These are phyloP conservation scores for Martes martes DNA, from an alignment of 2,113 vertebrate species.

Conservation along the genomic window DNA sequence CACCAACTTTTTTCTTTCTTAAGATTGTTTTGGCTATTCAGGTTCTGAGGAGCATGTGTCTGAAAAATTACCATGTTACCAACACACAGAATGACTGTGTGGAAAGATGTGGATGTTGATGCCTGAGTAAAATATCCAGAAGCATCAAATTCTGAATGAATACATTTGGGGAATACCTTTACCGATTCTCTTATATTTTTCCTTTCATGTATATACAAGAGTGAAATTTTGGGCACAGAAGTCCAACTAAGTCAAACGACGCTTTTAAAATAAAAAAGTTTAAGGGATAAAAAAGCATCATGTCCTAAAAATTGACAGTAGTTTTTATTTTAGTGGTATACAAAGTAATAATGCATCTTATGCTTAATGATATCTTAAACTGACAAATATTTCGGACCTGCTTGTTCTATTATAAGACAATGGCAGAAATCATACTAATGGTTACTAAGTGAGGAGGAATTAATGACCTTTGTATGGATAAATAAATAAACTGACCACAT, in stretches of 20 bases:
- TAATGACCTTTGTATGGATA: neutral
- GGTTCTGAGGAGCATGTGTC: neutral
- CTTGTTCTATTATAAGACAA: neutral
- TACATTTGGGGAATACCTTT: neutral
- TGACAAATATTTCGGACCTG: neutral
- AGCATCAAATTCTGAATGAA: neutral
- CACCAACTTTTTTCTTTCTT: neutral
- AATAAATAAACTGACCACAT: neutral
- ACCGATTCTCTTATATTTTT: neutral
- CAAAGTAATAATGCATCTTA: neutral
- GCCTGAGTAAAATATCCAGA: neutral
- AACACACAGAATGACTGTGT: neutral
- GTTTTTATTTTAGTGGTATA: neutral
- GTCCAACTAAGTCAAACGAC: neutral
- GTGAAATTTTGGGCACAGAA: neutral
- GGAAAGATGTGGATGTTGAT: neutral
- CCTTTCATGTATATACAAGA: neutral
- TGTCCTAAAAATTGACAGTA: neutral
- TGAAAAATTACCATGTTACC: neutral
- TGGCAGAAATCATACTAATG: constrained; percentile 6
- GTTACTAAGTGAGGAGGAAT: neutral
- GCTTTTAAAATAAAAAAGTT: neutral
- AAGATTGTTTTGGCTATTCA: neutral
- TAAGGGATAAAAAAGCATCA: neutral
- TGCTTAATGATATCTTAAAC: neutral